Conservation (phyloP, 2,888 invertebrate genomes). For the Keiferia lycopersicella region DNA sequence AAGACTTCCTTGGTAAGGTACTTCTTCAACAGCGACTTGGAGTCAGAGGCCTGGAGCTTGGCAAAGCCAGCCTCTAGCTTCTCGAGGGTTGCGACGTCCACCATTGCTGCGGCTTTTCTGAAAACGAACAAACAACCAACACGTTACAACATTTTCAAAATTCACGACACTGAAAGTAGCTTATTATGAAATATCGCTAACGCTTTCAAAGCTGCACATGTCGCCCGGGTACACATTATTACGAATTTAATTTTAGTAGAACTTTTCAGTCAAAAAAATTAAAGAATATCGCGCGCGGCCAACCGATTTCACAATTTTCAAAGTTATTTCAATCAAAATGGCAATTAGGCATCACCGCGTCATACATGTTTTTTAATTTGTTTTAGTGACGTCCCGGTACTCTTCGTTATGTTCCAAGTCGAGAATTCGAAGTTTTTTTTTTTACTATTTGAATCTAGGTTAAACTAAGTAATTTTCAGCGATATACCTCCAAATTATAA, state of each 20-base stretch:
- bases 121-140: slow-evolving; percentile 38
- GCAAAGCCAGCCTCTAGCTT: slow-evolving; percentile 95
- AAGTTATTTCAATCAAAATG: no score
- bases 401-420: slow-evolving; percentile 45
- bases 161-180: slow-evolving; percentile 15
- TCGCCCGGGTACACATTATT: slow-evolving; percentile 74
- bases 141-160: slow-evolving; percentile 31
- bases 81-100: slow-evolving; percentile 94
- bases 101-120: slow-evolving; percentile 91
- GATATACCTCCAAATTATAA: not conserved
- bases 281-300: slow-evolving; percentile 31
- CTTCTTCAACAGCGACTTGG: slow-evolving; percentile 98
- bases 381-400: slow-evolving; percentile 62
- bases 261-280: slow-evolving; percentile 26
- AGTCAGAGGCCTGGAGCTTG: slow-evolving; percentile 93
- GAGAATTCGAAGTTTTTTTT: slow-evolving; percentile 25
- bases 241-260: slow-evolving; percentile 30
- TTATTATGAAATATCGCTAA: slow-evolving; percentile 54
- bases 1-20: slow-evolving; percentile 95
- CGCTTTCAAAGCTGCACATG: slow-evolving; percentile 76
- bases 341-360: slow-evolving; percentile 9
- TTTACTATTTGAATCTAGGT: not conserved
- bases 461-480: no score
- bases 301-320: slow-evolving; percentile 20
- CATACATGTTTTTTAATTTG: slow-evolving; percentile 38